Evolutionary conservation across 2,888 invertebrate genomes (phyloP), one percentile per base, ranked within the genome.

Genomic region (Pandemis corylana): DNA sequence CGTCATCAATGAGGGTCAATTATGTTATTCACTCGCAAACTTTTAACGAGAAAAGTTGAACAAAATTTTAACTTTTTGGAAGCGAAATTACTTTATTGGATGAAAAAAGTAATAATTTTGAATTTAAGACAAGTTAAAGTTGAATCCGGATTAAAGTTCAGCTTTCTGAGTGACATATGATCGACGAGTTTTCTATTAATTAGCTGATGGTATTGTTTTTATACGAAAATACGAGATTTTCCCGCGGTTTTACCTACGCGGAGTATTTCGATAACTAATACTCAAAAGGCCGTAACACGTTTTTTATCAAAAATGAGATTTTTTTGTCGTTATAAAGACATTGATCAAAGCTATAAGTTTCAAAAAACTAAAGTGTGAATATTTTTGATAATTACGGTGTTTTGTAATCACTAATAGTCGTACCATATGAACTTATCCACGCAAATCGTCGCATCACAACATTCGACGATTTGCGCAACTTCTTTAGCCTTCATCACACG

Each of bases 1-100:
- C 46, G 53, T 71, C 70, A 71, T 71, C 70, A 71, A 62, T 71
- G 69, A 56, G 61, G n/a, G 75, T 75, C 70, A 53, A 67, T 71
- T 75, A 75, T 75, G 66, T 71, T 75, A 67, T 71, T 70, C 66
- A 71, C 53, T 67, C 46, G 28, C 51, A n/a, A 75, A 75, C 75
- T 75, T 75, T 75, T 75, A 75, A 75, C 75, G 75, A 75, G 75
- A 75, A 75, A 75, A 75, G 70, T 75, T 75, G 0, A 49, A 36
- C 61, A 53, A 62, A 75, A 71, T 67, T 66, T 67, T 0, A 70
- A 67, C 70, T 66, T 73, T 69, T 53, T 46, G 49, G 44, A 66
- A 62, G 66, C 51, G 12, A 70, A 62, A 70, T 75, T 56, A 68
- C 63, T 68, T 46, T 62, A 67, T 75, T 66, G 53, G 46, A 44